A percentile compares a stretch with the other conserved stretches of the same genome.
phyloP scores from a whole-genome alignment of 2,888 invertebrate species.

The Sinohyriopsis cumingii region DNA sequence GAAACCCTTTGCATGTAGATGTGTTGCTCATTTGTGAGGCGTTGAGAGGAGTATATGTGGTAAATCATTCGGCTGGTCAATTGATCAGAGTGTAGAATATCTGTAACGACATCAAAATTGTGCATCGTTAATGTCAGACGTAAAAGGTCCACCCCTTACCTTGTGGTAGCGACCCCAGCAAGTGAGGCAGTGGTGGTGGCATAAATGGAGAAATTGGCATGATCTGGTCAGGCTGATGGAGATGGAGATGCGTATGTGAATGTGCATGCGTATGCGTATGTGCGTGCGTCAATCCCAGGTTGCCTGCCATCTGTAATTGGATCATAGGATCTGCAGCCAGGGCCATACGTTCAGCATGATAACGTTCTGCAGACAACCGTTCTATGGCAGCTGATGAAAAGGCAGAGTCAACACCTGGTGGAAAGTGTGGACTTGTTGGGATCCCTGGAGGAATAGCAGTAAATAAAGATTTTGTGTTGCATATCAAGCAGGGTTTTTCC shows the following conservation, averaged over 20 bases:
- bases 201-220: constrained; percentile 22
- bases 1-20: constrained; percentile 64
- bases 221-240: constrained; percentile 71
- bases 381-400: constrained; percentile 46
- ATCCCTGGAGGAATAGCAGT: constrained; percentile 48
- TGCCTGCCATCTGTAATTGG: constrained; percentile 93
- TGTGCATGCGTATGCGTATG: constrained; percentile 95
- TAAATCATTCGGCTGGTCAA: constrained; percentile 66
- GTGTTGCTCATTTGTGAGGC: constrained; percentile 62
- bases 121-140: too few species aligned
- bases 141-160: constrained; percentile 40
- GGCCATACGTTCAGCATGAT: constrained; percentile 73
- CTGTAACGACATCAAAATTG: constrained; percentile 45
- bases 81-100: constrained; percentile 61
- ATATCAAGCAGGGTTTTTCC: constrained; percentile 16
- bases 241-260: constrained; percentile 89
- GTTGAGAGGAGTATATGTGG: constrained; percentile 63
- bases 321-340: constrained; percentile 91
- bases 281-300: constrained; percentile 67
- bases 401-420: constrained; percentile 31
- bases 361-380: constrained; percentile 78
- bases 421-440: constrained; percentile 34
- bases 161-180: constrained; percentile 46
- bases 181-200: constrained; percentile 30
- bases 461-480: constrained; percentile 17